Conservation (phyloP, 2,888 invertebrate genomes). For the Eupithecia tripunctaria region DNA sequence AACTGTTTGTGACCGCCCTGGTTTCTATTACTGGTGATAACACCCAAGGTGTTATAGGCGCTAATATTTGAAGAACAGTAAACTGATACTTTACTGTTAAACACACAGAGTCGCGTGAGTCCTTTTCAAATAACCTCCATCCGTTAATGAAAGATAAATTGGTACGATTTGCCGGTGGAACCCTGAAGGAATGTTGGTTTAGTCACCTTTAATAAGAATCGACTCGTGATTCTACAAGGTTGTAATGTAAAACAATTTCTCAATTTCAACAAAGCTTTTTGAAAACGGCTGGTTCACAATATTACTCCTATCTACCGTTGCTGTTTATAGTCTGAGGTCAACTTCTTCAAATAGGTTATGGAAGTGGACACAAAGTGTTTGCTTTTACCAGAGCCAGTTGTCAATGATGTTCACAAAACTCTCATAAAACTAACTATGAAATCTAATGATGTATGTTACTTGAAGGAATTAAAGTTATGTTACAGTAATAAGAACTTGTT, state of each 20-base stretch:
- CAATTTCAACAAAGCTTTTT: constrained; percentile 50
- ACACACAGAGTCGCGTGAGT: constrained; percentile 57
- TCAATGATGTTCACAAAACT: background rate
- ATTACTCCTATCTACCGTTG: background rate
- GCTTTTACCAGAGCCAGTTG: background rate
- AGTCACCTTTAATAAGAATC: constrained; percentile 56
- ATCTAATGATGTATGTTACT: no score
- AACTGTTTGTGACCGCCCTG: constrained; percentile 14
- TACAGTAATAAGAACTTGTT: background rate
- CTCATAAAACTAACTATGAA: no score
- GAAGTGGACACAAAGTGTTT: background rate
- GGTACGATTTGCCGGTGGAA: constrained; percentile 46
- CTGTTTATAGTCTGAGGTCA: background rate
- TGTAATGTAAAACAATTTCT: constrained; percentile 66
- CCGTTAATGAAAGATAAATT: constrained; percentile 51
- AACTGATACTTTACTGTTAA: constrained; percentile 64
- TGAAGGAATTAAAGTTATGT: background rate
- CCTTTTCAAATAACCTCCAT: constrained; percentile 53
- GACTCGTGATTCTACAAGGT: constrained; percentile 54
- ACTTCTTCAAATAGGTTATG: background rate
- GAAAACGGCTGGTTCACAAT: constrained; percentile 14
- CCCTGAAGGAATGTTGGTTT: constrained; percentile 52
- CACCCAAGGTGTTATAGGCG: constrained; percentile 33
- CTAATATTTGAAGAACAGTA: constrained; percentile 52
- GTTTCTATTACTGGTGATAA: constrained; percentile 20